Evolutionary conservation across 2,888 invertebrate species (phyloP), one percentile per base, ranked within the genome.

Genomic region (Candidula unifasciata): DNA sequence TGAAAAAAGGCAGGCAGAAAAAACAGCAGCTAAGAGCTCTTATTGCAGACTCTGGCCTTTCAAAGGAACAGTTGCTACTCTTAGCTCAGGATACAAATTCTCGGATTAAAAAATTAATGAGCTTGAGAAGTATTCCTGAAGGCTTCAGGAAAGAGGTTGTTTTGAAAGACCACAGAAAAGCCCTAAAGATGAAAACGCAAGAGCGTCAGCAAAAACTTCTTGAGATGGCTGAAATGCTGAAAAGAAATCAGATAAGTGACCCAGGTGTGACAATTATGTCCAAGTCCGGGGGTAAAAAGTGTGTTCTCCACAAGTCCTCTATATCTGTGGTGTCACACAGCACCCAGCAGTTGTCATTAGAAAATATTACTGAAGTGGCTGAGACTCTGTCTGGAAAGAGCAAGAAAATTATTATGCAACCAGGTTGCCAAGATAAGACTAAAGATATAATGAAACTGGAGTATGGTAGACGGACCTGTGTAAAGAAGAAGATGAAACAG

Each of bases 171-270:
- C 85, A 85, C 54, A 85, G 54, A 33, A 85, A 85, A 78, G 64
- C 85, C 24, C 24, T 74, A 44, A 85, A 78, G 69, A 30, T 81
- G 27, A 85, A 80, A 81, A 81, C 85, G 16, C 81, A 85, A 33
- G 85, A 85, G 33, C 52, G 81, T 18, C 85, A 85, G 16, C 81
- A 85, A 52, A 81, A 66, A 57, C 71, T 85, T 8, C 81, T 85
- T 30, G 81, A 82, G 44, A 85, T 85, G 85, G 81, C 85, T 16
- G 85, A 85, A 60, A 85, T 81, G 80, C 64, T 85, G 8, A 85
- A 85, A 60, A 52, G 85, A 30, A 85, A 78, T 37, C 80, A 85
- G 71, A 18, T 33, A 18, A 80, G 77, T 77, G 81, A 85, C 54
- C 77, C 76, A 81, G 81, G 81, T 10, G 30, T 81, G 30, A 77